phyloP scores from a whole-genome alignment of 2,797 vertebrate genomes.

The Poeciliopsis presidionis region DNA sequence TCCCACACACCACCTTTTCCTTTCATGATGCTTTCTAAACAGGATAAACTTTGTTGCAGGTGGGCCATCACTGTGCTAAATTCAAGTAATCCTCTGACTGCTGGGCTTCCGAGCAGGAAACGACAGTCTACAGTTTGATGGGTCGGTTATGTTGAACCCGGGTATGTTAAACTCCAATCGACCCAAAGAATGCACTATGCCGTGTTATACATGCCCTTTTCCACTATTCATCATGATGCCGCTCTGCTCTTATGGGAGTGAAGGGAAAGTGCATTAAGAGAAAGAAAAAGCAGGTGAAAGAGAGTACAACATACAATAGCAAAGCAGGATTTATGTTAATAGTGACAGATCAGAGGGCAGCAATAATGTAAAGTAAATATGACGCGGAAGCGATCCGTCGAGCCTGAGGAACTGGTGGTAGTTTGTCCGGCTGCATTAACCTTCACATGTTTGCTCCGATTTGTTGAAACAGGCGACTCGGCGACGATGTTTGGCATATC shows the following conservation, averaged over 20 bases:
- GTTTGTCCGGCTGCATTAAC: constrained; percentile 83
- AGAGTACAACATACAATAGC: constrained; percentile 57
- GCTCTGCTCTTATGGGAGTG: constrained; percentile 49
- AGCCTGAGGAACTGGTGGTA: constrained; percentile 68
- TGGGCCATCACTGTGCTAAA: constrained; percentile 23
- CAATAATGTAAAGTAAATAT: constrained; percentile 82
- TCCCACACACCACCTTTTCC: constrained; percentile 19
- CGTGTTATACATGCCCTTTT: constrained; percentile 44
- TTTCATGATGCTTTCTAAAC: background rate
- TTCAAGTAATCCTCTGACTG: constrained; percentile 49
- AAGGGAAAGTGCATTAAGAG: constrained; percentile 41
- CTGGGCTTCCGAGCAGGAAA: constrained; percentile 37
- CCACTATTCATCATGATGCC: constrained; percentile 66
- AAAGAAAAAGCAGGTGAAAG: constrained; percentile 54
- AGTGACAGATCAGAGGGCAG: constrained; percentile 75
- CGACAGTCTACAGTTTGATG: constrained; percentile 9
- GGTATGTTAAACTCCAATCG: constrained; percentile 39
- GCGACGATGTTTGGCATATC: constrained; percentile 64
- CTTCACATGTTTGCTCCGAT: constrained; percentile 79
- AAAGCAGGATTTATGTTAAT: constrained; percentile 62
- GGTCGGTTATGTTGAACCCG: background rate
- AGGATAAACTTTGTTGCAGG: constrained; percentile 44
- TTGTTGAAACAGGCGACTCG: constrained; percentile 71
- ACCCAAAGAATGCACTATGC: constrained; percentile 35
- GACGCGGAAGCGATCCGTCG: constrained; percentile 70